These are phyloP conservation scores for Microcebus lehilahytsara DNA, from an alignment of 2,113 vertebrate species.

Conservation along the genomic window DNA sequence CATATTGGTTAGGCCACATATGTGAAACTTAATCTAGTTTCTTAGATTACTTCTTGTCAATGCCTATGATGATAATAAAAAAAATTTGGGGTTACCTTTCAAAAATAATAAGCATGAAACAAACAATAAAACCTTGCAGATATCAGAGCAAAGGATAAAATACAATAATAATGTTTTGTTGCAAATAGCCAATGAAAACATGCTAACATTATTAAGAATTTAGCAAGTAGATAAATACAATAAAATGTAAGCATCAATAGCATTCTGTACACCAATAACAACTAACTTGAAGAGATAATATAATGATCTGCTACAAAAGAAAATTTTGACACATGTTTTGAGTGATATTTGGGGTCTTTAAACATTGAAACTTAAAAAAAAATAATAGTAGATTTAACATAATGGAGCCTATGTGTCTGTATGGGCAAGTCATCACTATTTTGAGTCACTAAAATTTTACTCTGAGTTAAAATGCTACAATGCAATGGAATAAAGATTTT, in stretches of 20 bases:
- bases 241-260: not conserved
- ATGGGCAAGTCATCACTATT: not conserved
- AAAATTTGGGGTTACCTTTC: not conserved
- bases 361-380: not conserved
- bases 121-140: not conserved
- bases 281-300: not conserved
- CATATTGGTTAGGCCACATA: not conserved
- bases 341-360: not conserved
- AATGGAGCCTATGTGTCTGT: not conserved
- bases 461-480: not conserved
- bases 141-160: not conserved
- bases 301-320: not conserved
- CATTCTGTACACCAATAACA: not conserved
- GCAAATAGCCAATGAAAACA: not conserved
- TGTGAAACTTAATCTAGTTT: not conserved
- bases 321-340: not conserved
- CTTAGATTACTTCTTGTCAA: not conserved
- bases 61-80: not conserved
- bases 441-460: not conserved
- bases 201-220: not conserved
- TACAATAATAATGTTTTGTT: not conserved
- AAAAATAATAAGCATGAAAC: not conserved
- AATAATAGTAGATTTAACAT: not conserved
- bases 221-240: not conserved
- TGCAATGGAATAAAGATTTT: not conserved